Base-by-base conservation (phyloP, 2,888 invertebrate species). In the Watsonalla binaria region DNA sequence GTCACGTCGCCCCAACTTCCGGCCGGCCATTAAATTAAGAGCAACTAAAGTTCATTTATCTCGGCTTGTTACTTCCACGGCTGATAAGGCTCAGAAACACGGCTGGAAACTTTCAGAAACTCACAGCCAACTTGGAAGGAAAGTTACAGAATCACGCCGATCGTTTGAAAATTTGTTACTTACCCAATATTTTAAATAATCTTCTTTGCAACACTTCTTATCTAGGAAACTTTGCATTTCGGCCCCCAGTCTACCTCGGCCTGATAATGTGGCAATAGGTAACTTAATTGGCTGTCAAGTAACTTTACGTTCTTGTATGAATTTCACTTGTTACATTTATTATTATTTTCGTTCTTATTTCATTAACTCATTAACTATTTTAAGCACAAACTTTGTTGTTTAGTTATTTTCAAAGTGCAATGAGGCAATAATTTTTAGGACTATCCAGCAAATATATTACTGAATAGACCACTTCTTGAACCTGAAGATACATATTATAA, bases 41-140 rank as follows among this genome's bases (percentile, higher is more conserved):
- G 86, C 84, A 83, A 85, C 81, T 82, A 81, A 88, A 87, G 84
- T 89, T 89, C 83, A 88, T 89, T 90, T 89, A 90, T 88, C 89
- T 89, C 84, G 75, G 82, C 82, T 82, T 87, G 87, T 85, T 87
- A 86, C 87, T 86, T 84, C 81, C 72, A 80, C 78, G 75, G 82
- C 76, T 81, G 89, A 87, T 89, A 89, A 89, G 82, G 82, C 82
- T 79, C 76, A 77, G 82, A 81, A 83, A 84, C 86, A 86, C 79
- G 82, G 76, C 74, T 76, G 77, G 72, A 72, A 86, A 85, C 78
- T 86, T 81, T 60, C 58, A 63, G 65, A 74, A 82, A 85, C 79
- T 86, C 78, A 72, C 73, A 66, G 71, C 75, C 66, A 86, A 86
- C 83, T 88, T 86, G 56, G 68, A 64, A 59, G 72, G 72, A 78